These are phyloP conservation scores for Ceratotherium simum DNA, from an alignment of 2,113 vertebrate species.

Conservation along the genomic window DNA sequence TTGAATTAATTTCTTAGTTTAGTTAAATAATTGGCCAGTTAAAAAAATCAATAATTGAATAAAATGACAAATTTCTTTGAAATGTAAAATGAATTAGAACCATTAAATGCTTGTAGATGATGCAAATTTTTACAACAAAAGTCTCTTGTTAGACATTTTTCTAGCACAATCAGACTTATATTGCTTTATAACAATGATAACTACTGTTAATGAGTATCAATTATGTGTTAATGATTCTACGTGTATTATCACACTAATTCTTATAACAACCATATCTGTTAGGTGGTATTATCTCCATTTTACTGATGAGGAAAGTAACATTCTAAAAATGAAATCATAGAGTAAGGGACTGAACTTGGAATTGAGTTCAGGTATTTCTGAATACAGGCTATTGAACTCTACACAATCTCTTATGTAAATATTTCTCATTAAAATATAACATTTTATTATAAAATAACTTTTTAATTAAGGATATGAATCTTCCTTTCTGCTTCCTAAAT, in stretches of 20 bases:
- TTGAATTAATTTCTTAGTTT: slow-evolving; percentile 65
- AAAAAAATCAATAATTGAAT: slow-evolving; percentile 68
- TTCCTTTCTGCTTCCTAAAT: neutral
- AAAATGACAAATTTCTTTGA: slow-evolving; percentile 57
- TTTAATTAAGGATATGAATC: slow-evolving; percentile 45
- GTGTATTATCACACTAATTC: neutral
- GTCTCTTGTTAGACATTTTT: slow-evolving; percentile 37
- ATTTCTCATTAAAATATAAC: neutral
- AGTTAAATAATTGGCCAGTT: slow-evolving; percentile 50
- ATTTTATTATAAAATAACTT: slow-evolving; percentile 24
- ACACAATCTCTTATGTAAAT: neutral
- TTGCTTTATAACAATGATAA: neutral
- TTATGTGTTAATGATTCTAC: slow-evolving; percentile 26
- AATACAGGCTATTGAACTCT: neutral
- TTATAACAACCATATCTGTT: neutral
- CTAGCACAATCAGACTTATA: neutral
- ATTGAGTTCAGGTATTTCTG: neutral
- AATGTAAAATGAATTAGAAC: slow-evolving; percentile 64
- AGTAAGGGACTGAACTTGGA: neutral
- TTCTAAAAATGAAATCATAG: neutral
- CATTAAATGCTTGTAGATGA: slow-evolving; percentile 39
- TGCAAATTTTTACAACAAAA: slow-evolving; percentile 50
- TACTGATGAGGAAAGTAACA: neutral
- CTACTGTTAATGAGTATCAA: neutral
- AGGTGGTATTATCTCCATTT: slow-evolving; percentile 1